These are phyloP conservation scores for Delphinapterus leucas DNA, from an alignment of 2,113 vertebrate genomes.

Conservation along the genomic window DNA sequence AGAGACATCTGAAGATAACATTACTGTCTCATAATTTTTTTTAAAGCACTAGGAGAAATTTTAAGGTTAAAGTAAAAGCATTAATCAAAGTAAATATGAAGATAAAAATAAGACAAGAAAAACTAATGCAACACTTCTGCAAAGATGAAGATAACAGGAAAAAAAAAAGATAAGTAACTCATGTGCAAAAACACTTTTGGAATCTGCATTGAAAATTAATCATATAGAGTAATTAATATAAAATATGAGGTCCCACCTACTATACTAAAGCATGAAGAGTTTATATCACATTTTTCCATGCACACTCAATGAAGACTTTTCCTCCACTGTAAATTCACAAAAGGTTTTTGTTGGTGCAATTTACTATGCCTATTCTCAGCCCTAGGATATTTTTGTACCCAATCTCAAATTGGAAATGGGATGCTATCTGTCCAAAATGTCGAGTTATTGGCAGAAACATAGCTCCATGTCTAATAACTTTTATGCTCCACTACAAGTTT, in stretches of 20 bases:
- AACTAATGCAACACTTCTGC: conserved; percentile 20
- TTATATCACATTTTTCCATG: conserved; percentile 18
- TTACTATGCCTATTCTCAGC: conserved; percentile 54
- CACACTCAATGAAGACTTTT: conserved; percentile 36
- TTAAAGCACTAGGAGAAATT: conserved; percentile 34
- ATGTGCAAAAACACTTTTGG: background rate
- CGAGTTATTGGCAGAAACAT: conserved; percentile 50
- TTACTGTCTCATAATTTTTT: conserved; percentile 44
- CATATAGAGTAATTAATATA: conserved; percentile 12
- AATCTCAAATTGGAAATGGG: conserved; percentile 56
- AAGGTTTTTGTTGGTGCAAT: conserved; percentile 60
- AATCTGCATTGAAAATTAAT: conserved; percentile 14
- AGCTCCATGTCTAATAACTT: conserved; percentile 51
- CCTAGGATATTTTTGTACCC: conserved; percentile 62
- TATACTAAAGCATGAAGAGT: background rate
- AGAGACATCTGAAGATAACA: conserved; percentile 57
- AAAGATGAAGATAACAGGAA: background rate
- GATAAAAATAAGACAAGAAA: conserved; percentile 38
- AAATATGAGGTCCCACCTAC: background rate
- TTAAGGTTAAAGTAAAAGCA: conserved; percentile 27
- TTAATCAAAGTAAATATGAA: conserved; percentile 26
- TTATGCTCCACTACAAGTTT: conserved; percentile 42
- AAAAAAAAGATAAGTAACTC: background rate
- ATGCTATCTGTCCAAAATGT: conserved; percentile 70
- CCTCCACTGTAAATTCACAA: conserved; percentile 38